Evolutionary conservation across 1,140 invertebrate genomes (phyloP).

Genomic region (Carposina sasakii): DNA sequence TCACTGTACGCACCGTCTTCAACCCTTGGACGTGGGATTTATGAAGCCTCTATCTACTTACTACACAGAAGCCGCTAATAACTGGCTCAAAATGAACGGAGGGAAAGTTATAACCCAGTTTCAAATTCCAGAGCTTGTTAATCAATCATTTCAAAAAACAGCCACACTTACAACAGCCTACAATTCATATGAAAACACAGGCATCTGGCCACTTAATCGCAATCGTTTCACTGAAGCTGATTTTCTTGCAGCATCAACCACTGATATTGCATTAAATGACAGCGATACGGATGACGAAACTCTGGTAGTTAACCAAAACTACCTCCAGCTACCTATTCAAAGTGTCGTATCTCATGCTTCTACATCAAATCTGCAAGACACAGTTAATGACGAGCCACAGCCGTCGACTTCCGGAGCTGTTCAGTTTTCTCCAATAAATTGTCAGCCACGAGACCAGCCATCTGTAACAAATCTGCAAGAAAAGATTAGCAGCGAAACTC

Average conservation of each 20-base stretch:
- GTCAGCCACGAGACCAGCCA: too few relatives aligned
- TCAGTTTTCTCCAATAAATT: too few relatives aligned
- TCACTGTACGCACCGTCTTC: background rate
- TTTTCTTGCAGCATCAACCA: background rate
- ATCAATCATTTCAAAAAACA: background rate
- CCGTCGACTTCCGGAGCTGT: too few relatives aligned
- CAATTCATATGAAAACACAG: background rate
- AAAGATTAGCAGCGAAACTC: too few relatives aligned
- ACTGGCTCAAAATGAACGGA: background rate
- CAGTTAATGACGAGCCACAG: too few relatives aligned
- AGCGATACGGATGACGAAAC: too few relatives aligned
- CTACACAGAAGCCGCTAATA: background rate
- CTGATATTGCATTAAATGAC: background rate
- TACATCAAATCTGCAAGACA: too few relatives aligned
- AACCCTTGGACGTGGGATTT: background rate
- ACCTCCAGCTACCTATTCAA: too few relatives aligned
- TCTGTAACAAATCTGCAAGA: too few relatives aligned
- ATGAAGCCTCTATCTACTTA: background rate
- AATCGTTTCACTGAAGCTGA: background rate
- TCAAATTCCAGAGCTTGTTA: background rate
- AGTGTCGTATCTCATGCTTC: too few relatives aligned
- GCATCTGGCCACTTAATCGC: background rate
- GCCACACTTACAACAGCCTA: background rate
- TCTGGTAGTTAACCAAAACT: too few relatives aligned
- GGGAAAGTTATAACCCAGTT: background rate